Percentiles rank a stretch among this genome's conserved stretches.
phyloP scores from a whole-genome alignment of 2,113 vertebrate species.

The Forbesichthys papilliferus region DNA sequence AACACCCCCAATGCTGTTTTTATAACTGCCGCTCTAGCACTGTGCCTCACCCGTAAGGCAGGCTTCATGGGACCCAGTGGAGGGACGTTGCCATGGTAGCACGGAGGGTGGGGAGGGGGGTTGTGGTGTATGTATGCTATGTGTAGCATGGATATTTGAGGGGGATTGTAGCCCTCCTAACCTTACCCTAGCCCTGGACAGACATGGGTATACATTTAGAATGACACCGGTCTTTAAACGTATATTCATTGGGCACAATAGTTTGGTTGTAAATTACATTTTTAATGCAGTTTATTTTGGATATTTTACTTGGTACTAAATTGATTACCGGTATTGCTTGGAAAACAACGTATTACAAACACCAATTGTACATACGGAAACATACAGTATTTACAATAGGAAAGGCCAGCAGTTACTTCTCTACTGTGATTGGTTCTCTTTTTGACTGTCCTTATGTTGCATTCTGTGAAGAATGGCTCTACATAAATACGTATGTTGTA shows the following conservation, averaged over 20 bases:
- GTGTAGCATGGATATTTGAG: conserved; percentile 39
- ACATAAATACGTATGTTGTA: no score
- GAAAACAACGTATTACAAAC: conserved; percentile 25
- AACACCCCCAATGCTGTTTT: conserved; percentile 40
- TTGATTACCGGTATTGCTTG: conserved; percentile 20
- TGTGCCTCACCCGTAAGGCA: conserved; percentile 36
- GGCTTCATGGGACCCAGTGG: conserved; percentile 42
- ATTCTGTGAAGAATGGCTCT: neutral
- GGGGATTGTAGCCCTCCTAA: conserved; percentile 15
- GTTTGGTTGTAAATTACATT: neutral
- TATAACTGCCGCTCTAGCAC: conserved; percentile 47
- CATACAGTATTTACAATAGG: neutral
- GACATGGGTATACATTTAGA: conserved; percentile 7
- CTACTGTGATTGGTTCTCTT: no score
- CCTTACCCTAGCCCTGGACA: neutral
- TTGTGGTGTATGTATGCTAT: conserved; percentile 56
- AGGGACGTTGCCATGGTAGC: conserved; percentile 33
- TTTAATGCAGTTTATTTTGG: no score
- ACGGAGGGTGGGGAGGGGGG: neutral
- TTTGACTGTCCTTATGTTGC: neutral
- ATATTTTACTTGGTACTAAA: conserved; percentile 8
- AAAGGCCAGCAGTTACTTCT: no score
- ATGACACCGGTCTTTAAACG: neutral
- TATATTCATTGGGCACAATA: neutral
- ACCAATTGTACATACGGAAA: neutral